Evolutionary conservation across 92 coral and sea anemone species (phyloP), one percentile per base, ranked within the genome.

Genomic region (Umimayanthus kanabou): DNA sequence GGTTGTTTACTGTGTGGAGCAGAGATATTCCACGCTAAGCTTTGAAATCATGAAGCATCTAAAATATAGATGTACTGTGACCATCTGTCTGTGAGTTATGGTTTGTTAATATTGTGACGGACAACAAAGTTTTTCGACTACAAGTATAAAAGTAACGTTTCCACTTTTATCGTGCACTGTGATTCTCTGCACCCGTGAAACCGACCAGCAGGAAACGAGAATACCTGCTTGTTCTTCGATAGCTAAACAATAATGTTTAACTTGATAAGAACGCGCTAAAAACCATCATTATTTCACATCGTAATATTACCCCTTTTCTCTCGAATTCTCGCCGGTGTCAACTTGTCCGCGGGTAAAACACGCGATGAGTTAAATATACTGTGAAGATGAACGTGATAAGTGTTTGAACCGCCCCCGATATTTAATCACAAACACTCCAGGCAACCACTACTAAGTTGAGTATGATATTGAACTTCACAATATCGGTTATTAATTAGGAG

Each of bases 291-390:
- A 10, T 45, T 39, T 23, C 45, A 83, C 43, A 28, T 69, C 69
- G 69, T 71, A 65, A 26, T 26, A 70, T 28, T 67, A 69, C 77
- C 65, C 49, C 65, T 4, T 82, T 82, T 43, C 40, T 30, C 77
- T 15, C 29, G 77, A 83, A 45, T 70, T 83, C 47, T 37, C 50
- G 26, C 43, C 22, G 11, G 37, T 64, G 58, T 81, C 29, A 78
- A 78, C 81, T 58, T 83, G 87, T 83, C 87, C 67, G 65, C 43
- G 40, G 77, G 87, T 65, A 66, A 83, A 83, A 73, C 87, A 70
- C 65, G 87, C 79, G 57, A 83, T 83, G 78, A 71, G 58, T 70
- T 66, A n/a, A 26, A 83, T 61, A 37, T 20, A 33, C 50, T 14
- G 50, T 40, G 1, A 33, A 80, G 64, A 83, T 69, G 76, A 29